Evolutionary conservation across 2,888 invertebrate genomes (phyloP).

Genomic region (Scaptomyza reducta): DNA sequence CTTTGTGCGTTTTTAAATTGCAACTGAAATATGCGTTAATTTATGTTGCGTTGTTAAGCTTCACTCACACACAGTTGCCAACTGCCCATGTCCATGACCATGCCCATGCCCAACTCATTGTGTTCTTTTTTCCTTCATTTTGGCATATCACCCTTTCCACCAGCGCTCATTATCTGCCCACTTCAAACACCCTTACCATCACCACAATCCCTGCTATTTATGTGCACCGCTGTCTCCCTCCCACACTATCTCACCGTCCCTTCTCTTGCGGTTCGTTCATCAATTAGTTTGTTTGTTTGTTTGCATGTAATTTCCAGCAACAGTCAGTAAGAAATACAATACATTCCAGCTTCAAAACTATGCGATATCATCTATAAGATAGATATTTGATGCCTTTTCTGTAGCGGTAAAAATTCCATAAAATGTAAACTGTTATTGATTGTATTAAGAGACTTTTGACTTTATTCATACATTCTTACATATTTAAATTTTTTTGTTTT

Average conservation of each 20-base stretch:
- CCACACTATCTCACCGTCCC: background rate
- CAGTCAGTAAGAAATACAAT: conserved; percentile 32
- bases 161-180: conserved; percentile 47
- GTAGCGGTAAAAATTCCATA: background rate
- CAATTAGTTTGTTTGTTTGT: conserved; percentile 42
- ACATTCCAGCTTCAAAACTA: conserved; percentile 36
- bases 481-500: background rate
- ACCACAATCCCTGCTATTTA: conserved; percentile 22
- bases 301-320: conserved; percentile 28
- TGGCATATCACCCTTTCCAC: conserved; percentile 16
- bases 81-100: too few species aligned
- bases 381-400: conserved; percentile 30
- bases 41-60: conserved; percentile 70
- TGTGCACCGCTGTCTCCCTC: conserved; percentile 9
- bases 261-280: background rate
- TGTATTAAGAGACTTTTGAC: background rate
- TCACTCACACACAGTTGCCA: conserved; percentile 25
- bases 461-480: background rate
- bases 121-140: conserved; percentile 12
- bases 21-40: conserved; percentile 78
- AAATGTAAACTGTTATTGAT: conserved; percentile 31
- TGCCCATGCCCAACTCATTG: conserved; percentile 10
- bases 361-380: conserved; percentile 29
- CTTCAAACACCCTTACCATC: conserved; percentile 18
- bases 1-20: conserved; percentile 76